Percentiles rank a stretch among this genome's conserved stretches.
Conservation (phyloP, 2,797 vertebrate species). For the Chelidonichthys spinosus region DNA sequence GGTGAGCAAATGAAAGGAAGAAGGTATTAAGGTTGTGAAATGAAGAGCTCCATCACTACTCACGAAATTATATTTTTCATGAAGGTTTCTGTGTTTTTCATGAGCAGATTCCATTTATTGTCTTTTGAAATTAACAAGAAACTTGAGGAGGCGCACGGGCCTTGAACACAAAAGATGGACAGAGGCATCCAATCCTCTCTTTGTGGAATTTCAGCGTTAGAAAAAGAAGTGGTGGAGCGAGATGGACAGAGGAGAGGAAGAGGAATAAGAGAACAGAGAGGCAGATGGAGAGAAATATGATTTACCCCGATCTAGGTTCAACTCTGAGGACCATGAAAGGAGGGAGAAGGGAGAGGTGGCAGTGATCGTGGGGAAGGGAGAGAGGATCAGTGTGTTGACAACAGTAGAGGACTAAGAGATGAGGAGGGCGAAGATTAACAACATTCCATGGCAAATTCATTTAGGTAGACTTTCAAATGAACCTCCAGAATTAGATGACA, state of each 20-base stretch:
- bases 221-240: slow-evolving; percentile 61
- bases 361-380: slow-evolving; percentile 85
- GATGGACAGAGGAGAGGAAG: slow-evolving; percentile 60
- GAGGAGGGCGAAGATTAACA: slow-evolving; percentile 79
- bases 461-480: slow-evolving; percentile 57
- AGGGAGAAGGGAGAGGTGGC: slow-evolving; percentile 80
- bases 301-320: slow-evolving; percentile 96
- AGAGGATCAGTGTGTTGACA: slow-evolving; percentile 83
- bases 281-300: slow-evolving; percentile 82
- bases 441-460: slow-evolving; percentile 77
- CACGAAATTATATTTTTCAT: not conserved
- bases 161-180: slow-evolving; percentile 60
- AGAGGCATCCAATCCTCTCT: slow-evolving; percentile 66
- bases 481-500: slow-evolving; percentile 67
- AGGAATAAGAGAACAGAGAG: slow-evolving; percentile 59
- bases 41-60: slow-evolving; percentile 15
- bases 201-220: slow-evolving; percentile 54
- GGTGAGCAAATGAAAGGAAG: not conserved
- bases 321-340: slow-evolving; percentile 90
- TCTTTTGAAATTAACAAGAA: slow-evolving; percentile 52
- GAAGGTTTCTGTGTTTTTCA: slow-evolving; percentile 13
- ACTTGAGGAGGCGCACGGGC: slow-evolving; percentile 25
- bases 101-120: slow-evolving; percentile 61
- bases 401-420: slow-evolving; percentile 82
- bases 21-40: slow-evolving; percentile 9